phyloP scores from a whole-genome alignment of 2,797 vertebrate species.

The Heliangelus exortis region DNA sequence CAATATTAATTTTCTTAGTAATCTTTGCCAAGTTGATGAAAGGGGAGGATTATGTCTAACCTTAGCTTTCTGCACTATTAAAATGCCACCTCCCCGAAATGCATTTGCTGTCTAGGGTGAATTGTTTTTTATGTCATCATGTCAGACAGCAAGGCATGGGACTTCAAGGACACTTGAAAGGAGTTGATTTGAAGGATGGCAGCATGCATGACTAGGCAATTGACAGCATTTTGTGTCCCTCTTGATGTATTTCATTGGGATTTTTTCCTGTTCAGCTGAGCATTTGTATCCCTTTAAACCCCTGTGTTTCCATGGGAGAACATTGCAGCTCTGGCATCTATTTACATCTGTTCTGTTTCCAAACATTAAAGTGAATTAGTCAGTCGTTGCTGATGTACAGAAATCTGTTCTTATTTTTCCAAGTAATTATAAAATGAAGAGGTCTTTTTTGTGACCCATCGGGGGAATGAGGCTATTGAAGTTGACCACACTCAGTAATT shows the following conservation, averaged over 20 bases:
- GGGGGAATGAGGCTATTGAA: background rate
- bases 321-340: conserved; percentile 16
- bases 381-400: conserved; percentile 24
- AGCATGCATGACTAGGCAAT: fast-evolving
- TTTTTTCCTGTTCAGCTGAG: conserved; percentile 1
- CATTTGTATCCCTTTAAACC: background rate
- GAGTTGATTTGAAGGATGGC: background rate
- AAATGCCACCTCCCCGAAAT: background rate
- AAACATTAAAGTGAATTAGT: conserved; percentile 4
- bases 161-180: background rate
- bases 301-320: background rate
- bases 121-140: fast-evolving
- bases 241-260: background rate
- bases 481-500: conserved; percentile 10
- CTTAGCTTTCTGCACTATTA: background rate
- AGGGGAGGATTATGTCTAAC: background rate
- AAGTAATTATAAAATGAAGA: conserved; percentile 17
- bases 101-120: background rate
- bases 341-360: background rate
- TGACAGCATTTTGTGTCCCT: background rate
- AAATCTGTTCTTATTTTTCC: background rate
- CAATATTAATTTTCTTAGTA: conserved; percentile 11
- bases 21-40: background rate
- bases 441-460: background rate
- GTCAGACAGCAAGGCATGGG: background rate